Evolutionary conservation across 2,888 invertebrate species (phyloP).

Genomic region (Ceramica pisi): DNA sequence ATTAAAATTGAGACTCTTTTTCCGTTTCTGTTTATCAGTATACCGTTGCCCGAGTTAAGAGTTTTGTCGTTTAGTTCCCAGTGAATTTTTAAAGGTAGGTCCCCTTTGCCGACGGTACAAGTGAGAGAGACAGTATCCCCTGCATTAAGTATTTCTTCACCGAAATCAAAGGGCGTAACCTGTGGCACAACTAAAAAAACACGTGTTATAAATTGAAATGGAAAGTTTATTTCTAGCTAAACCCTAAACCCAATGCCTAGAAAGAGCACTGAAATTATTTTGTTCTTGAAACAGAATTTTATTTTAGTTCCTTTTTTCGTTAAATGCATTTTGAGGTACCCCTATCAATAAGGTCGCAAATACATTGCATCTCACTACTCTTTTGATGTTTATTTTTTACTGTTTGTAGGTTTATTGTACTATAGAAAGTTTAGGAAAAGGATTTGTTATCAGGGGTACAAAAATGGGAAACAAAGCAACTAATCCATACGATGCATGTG

Average conservation of each 20-base stretch:
- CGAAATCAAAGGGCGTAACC: constrained; percentile 95
- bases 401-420: neutral
- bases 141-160: constrained; percentile 93
- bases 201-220: constrained; percentile 38
- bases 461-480: constrained; percentile 51
- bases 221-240: neutral
- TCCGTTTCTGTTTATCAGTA: constrained; percentile 91
- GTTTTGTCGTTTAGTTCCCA: constrained; percentile 93
- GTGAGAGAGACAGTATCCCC: constrained; percentile 93
- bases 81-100: constrained; percentile 92
- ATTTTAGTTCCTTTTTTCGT: constrained; percentile 1
- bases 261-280: neutral
- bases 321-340: constrained; percentile 3
- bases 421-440: constrained; percentile 13
- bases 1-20: constrained; percentile 93
- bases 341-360: neutral
- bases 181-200: constrained; percentile 93
- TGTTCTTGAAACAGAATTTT: neutral
- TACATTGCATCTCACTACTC: neutral
- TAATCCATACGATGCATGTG: constrained; percentile 46
- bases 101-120: constrained; percentile 94
- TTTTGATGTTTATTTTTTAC: neutral
- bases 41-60: constrained; percentile 89
- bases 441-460: constrained; percentile 31
- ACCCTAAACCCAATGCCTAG: neutral